Conservation (phyloP, 2,113 vertebrate species). For the Scomber japonicus region DNA sequence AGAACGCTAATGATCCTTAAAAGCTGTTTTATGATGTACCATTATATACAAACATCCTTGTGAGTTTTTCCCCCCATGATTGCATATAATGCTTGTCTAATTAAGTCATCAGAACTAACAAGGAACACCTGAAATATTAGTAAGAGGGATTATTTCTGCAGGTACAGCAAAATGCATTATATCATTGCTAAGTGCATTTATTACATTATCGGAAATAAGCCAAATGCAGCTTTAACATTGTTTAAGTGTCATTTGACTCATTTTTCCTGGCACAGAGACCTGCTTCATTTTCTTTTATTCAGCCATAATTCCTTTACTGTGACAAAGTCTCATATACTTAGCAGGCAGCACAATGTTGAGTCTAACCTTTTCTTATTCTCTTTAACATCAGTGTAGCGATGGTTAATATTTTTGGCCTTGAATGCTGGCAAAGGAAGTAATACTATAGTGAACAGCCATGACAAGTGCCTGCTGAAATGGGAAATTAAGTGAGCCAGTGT, state of each 20-base stretch:
- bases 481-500: conserved; percentile 19
- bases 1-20: conserved; percentile 26
- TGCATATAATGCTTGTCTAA: conserved; percentile 12
- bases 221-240: conserved; percentile 1
- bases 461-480: not conserved
- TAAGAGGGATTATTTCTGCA: conserved; percentile 5
- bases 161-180: not conserved
- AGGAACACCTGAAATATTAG: conserved; percentile 2
- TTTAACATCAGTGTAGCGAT: not conserved
- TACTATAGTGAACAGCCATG: not conserved
- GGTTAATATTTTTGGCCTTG: not conserved
- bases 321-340: not conserved
- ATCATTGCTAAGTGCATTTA: conserved; percentile 4
- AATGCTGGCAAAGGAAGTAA: not conserved
- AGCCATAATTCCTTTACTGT: not conserved
- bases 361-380: not conserved
- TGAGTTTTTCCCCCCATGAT: conserved; percentile 7
- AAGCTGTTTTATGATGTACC: conserved; percentile 39
- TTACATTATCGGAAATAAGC: conserved; percentile 30
- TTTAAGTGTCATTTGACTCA: not conserved
- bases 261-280: conserved; percentile 16
- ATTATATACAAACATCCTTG: conserved; percentile 14
- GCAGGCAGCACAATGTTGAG: not conserved
- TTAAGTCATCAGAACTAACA: conserved; percentile 18
- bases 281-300: not conserved